Evolutionary conservation across 2,113 vertebrate genomes (phyloP).

Genomic region (Nothocercus julius): DNA sequence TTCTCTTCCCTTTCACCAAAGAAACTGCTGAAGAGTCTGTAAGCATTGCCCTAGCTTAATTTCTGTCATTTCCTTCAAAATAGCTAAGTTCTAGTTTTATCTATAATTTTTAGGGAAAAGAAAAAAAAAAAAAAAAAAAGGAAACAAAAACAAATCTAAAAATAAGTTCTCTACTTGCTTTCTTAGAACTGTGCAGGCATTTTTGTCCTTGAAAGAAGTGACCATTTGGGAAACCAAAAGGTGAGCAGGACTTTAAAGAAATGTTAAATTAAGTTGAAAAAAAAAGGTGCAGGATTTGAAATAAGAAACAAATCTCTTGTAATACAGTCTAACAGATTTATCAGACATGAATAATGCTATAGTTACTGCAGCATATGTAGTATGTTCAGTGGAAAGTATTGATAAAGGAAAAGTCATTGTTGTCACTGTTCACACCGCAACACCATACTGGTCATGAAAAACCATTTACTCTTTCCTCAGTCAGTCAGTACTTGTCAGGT

Average conservation of each 20-base stretch:
- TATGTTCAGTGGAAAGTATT: background rate
- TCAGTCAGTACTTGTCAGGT: background rate
- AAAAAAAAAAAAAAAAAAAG: no score
- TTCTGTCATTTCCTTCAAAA: background rate
- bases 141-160: background rate
- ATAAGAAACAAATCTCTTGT: background rate
- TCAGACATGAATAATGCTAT: background rate
- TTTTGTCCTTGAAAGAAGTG: no score
- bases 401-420: background rate
- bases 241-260: no score
- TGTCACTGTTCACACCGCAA: no score
- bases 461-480: background rate
- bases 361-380: background rate
- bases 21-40: background rate
- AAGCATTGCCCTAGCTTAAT: background rate
- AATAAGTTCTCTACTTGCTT: background rate
- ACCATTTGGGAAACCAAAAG: no score
- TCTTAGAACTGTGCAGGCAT: no score
- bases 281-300: no score
- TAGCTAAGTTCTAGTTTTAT: background rate
- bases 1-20: background rate
- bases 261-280: no score
- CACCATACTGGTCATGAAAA: background rate
- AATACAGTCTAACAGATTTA: background rate
- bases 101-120: background rate